phyloP scores from a whole-genome alignment of 1,140 invertebrate species.

The Euwallacea fornicatus region DNA sequence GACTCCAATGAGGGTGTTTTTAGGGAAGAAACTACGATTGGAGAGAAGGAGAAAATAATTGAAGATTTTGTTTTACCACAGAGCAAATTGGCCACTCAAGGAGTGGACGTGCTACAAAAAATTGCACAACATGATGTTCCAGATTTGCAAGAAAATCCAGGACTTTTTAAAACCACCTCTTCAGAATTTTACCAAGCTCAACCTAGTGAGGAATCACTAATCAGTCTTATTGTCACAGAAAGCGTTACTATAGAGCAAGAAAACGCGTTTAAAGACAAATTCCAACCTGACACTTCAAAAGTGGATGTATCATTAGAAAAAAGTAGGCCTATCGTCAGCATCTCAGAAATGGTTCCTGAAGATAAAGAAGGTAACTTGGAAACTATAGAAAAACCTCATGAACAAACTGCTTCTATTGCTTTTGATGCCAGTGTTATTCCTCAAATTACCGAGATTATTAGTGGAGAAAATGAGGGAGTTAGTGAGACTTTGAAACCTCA shows the following conservation, averaged over 20 bases:
- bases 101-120: conserved; percentile 45
- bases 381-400: conserved; percentile 36
- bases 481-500: conserved; percentile 39
- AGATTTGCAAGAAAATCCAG: conserved; percentile 37
- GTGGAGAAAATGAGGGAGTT: conserved; percentile 42
- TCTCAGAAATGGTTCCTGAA: conserved; percentile 50
- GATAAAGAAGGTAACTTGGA: conserved; percentile 51
- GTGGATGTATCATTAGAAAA: conserved; percentile 56
- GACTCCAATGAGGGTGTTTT: conserved; percentile 38
- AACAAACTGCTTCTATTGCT: conserved; percentile 46
- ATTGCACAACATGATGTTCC: conserved; percentile 42
- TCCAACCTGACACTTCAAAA: conserved; percentile 49
- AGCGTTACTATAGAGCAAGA: conserved; percentile 51
- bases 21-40: conserved; percentile 35
- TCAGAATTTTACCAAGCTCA: conserved; percentile 38
- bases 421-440: conserved; percentile 47
- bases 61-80: conserved; percentile 42
- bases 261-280: conserved; percentile 48
- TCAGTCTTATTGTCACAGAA: conserved; percentile 47
- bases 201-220: conserved; percentile 41
- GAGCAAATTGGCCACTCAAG: conserved; percentile 42
- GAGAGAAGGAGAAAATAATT: conserved; percentile 39
- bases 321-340: conserved; percentile 48
- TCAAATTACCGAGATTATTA: conserved; percentile 45
- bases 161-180: conserved; percentile 19